Evolutionary conservation across 1,140 invertebrate genomes (phyloP).

Genomic region (Anadara kagoshimensis): DNA sequence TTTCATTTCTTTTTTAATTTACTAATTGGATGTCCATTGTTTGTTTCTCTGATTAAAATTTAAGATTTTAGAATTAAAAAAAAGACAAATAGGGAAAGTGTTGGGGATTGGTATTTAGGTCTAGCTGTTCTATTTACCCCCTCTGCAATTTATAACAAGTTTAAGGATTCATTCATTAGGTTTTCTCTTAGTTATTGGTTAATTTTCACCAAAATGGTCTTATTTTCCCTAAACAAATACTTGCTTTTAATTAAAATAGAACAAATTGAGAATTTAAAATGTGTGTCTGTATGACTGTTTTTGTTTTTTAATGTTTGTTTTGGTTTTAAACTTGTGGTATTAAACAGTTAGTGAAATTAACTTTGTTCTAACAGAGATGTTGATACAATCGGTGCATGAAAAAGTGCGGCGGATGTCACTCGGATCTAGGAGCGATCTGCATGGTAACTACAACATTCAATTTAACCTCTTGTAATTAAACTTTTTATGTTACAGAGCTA

Average conservation of each 20-base stretch:
- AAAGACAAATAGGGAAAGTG: too few species aligned
- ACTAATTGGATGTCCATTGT: too few species aligned
- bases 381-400: conserved; percentile 50
- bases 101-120: too few species aligned
- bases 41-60: too few species aligned
- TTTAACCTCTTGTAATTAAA: too few species aligned
- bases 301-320: neutral
- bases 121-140: too few species aligned
- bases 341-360: neutral
- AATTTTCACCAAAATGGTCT: neutral
- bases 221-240: neutral
- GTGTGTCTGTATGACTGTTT: neutral
- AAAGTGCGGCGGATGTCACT: conserved; percentile 50
- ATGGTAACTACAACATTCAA: conserved; percentile 22
- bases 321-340: neutral
- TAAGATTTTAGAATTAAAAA: too few species aligned
- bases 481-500: too few species aligned
- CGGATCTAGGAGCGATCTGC: conserved; percentile 39
- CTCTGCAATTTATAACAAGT: too few species aligned
- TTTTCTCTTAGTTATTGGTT: too few species aligned
- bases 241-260: neutral
- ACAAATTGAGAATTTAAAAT: neutral
- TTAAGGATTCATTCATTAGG: too few species aligned
- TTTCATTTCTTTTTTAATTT: too few species aligned
- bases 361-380: conserved; percentile 39